Percentiles rank a stretch among this genome's conserved stretches.
phyloP scores from a whole-genome alignment of 2,888 invertebrate genomes.

The Sinotaia quadrata region DNA sequence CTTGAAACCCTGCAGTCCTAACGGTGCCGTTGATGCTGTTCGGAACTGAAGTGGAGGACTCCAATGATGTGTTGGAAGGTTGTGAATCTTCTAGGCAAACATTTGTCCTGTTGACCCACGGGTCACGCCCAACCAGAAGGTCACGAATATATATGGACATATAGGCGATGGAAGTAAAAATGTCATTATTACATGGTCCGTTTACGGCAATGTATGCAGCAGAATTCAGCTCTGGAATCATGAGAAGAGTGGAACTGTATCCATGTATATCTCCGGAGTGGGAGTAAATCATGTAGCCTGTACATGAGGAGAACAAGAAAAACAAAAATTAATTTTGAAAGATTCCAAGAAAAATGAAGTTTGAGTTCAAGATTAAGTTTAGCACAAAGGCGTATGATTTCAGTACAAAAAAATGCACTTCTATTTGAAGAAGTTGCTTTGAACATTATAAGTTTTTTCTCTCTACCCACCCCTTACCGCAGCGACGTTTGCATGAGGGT shows the following conservation, averaged over 20 bases:
- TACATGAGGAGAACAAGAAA: no score
- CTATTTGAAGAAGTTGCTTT: no score
- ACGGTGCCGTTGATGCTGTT: no score
- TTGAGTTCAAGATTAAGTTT: no score
- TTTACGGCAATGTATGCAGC: conserved; percentile 30
- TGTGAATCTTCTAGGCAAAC: conserved; percentile 14
- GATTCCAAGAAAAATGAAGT: not conserved
- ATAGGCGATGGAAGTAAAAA: conserved; percentile 5
- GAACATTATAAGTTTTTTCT: no score
- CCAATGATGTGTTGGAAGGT: not conserved
- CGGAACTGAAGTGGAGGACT: not conserved
- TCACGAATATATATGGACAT: conserved; percentile 28
- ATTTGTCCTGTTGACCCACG: conserved; percentile 28
- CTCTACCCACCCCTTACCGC: no score
- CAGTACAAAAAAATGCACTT: no score
- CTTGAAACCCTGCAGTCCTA: no score
- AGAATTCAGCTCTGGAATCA: conserved; percentile 27
- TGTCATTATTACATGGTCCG: conserved; percentile 25
- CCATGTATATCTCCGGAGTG: conserved; percentile 30
- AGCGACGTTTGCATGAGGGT: no score
- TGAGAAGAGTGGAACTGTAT: conserved; percentile 26
- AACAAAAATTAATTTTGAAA: not conserved
- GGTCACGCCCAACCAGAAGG: conserved; percentile 10
- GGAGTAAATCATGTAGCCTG: conserved; percentile 25
- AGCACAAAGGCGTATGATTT: no score